Conservation (phyloP, 2,797 vertebrate species). For the Lagocephalus sceleratus region DNA sequence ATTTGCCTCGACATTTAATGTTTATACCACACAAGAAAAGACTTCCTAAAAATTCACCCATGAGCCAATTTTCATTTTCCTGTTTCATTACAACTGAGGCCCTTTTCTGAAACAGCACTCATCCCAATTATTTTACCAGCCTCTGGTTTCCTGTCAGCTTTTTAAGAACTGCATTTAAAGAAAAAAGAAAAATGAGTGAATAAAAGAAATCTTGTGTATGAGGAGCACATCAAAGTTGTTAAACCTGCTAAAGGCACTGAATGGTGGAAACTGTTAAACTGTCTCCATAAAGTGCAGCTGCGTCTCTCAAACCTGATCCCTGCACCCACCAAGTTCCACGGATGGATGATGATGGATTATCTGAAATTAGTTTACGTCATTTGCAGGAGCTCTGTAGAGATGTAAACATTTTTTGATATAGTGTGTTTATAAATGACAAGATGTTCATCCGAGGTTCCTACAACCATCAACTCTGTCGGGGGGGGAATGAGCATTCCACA, state of each 20-base stretch:
- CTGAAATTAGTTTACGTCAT: constrained; percentile 23
- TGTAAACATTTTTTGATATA: constrained; percentile 54
- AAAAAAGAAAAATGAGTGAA: constrained; percentile 29
- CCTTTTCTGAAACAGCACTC: constrained; percentile 9
- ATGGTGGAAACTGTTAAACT: constrained; percentile 33
- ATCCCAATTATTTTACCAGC: constrained; percentile 15
- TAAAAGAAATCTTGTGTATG: constrained; percentile 25
- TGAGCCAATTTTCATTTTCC: constrained; percentile 16
- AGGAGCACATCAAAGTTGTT: constrained; percentile 26
- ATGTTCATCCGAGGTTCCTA: constrained; percentile 53
- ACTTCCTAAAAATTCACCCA: constrained; percentile 13
- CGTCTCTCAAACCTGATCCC: constrained; percentile 19
- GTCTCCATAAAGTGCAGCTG: constrained; percentile 34
- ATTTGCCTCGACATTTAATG: background rate
- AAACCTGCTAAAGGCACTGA: constrained; percentile 35
- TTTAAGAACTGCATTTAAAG: constrained; percentile 31
- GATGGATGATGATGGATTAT: constrained; percentile 37
- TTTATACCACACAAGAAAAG: constrained; percentile 1
- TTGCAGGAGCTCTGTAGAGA: constrained; percentile 31
- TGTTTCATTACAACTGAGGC: constrained; percentile 13
- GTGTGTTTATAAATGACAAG: constrained; percentile 60
- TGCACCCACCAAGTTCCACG: constrained; percentile 27
- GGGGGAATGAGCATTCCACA: constrained; percentile 44
- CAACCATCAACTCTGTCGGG: constrained; percentile 67
- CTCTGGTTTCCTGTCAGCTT: constrained; percentile 36